Evolutionary conservation across 2,888 invertebrate species (phyloP).

Genomic region (Pardosa pseudoannulata): DNA sequence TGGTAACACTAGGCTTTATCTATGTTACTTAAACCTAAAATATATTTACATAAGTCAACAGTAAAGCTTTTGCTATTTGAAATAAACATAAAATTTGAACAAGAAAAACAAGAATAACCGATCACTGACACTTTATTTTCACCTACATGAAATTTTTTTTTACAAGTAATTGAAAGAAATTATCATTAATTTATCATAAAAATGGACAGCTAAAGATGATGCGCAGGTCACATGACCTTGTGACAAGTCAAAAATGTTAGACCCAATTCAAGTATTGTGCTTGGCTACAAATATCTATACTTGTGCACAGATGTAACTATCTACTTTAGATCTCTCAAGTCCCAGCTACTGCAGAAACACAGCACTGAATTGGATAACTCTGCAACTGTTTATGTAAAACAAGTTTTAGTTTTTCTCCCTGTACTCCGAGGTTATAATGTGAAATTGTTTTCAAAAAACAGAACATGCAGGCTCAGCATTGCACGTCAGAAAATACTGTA

Average conservation of each 20-base stretch:
- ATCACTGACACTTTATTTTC: constrained; percentile 71
- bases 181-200: constrained; percentile 61
- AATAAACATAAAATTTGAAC: too few relatives aligned
- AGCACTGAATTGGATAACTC: constrained; percentile 16
- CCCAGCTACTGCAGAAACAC: constrained; percentile 18
- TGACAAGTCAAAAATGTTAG: constrained; percentile 38
- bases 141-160: constrained; percentile 65
- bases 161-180: constrained; percentile 64
- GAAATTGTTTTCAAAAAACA: neutral
- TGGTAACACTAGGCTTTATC: too few relatives aligned
- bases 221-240: constrained; percentile 39
- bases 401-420: constrained; percentile 1
- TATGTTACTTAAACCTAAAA: too few relatives aligned
- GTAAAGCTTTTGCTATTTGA: too few relatives aligned
- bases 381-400: neutral
- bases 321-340: constrained; percentile 20
- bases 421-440: constrained; percentile 10
- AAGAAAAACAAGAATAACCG: constrained; percentile 28
- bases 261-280: constrained; percentile 64
- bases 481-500: constrained; percentile 15
- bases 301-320: constrained; percentile 53
- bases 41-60: too few relatives aligned
- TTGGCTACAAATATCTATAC: constrained; percentile 60
- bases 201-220: constrained; percentile 67
- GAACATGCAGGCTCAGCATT: constrained; percentile 18